phyloP scores from a whole-genome alignment of 2,797 vertebrate genomes.

The Tinamus major region DNA sequence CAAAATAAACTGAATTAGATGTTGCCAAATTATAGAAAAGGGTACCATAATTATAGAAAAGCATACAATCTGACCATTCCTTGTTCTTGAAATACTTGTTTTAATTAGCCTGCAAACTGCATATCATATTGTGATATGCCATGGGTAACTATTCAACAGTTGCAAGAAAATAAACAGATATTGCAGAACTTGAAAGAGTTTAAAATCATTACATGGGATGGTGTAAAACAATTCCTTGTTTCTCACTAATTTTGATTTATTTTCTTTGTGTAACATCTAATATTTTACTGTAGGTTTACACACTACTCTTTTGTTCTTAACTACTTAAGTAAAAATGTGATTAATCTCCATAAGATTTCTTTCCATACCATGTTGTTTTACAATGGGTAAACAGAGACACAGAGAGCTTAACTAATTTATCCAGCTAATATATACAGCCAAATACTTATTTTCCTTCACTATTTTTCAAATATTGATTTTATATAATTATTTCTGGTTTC shows the following conservation, averaged over 20 bases:
- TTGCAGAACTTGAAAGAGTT: not conserved
- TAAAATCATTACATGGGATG: not conserved
- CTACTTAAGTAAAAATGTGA: not conserved
- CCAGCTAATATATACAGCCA: not conserved
- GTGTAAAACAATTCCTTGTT: not conserved
- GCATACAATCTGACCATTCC: not conserved
- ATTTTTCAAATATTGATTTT: not conserved
- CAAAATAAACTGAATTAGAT: not conserved
- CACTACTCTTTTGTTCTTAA: not conserved
- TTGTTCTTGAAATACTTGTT: not conserved
- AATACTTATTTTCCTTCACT: not conserved
- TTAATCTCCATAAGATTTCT: not conserved
- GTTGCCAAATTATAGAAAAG: not conserved
- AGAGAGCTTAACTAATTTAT: not conserved
- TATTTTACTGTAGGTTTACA: not conserved
- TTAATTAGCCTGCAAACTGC: not conserved
- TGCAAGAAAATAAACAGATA: not conserved
- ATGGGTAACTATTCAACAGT: not conserved
- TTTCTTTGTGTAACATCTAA: not conserved
- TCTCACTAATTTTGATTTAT: accelerated
- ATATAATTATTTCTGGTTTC: not conserved
- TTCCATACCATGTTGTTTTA: not conserved
- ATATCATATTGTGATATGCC: not conserved
- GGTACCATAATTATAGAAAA: not conserved
- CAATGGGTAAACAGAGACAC: not conserved